phyloP scores from a whole-genome alignment of 2,113 vertebrate genomes.

The Mesocricetus auratus region DNA sequence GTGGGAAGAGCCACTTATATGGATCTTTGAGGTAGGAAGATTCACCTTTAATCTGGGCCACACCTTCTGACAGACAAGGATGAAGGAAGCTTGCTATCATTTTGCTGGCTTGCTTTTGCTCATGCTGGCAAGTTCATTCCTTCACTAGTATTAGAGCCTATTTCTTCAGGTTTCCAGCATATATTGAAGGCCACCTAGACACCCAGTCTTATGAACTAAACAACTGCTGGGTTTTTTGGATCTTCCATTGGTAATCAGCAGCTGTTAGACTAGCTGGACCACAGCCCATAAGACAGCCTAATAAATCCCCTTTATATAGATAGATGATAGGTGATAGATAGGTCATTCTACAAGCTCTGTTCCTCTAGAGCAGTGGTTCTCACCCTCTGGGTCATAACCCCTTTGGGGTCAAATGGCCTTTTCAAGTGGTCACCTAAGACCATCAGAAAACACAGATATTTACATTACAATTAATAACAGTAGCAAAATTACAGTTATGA shows the following conservation, averaged over 20 bases:
- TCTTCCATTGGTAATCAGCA: not conserved
- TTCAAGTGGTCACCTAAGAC: too few species aligned
- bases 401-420: too few species aligned
- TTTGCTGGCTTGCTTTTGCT: not conserved
- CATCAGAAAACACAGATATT: too few species aligned
- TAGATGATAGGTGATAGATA: not conserved
- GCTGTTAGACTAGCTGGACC: not conserved
- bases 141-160: not conserved
- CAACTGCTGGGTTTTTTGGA: not conserved
- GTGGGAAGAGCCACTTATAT: too few species aligned
- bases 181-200: not conserved
- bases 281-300: not conserved
- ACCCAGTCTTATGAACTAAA: not conserved
- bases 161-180: not conserved
- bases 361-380: not conserved
- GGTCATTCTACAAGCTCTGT: not conserved
- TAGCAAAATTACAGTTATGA: too few species aligned
- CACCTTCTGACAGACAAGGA: too few species aligned
- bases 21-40: too few species aligned
- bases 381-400: too few species aligned
- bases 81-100: too few species aligned
- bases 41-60: not conserved
- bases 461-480: too few species aligned
- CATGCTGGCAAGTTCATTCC: not conserved
- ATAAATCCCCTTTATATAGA: not conserved